A percentile compares a stretch with the other conserved stretches of the same genome.
Evolutionary conservation across 2,113 vertebrate species (phyloP).

Genomic region (Sialia sialis): DNA sequence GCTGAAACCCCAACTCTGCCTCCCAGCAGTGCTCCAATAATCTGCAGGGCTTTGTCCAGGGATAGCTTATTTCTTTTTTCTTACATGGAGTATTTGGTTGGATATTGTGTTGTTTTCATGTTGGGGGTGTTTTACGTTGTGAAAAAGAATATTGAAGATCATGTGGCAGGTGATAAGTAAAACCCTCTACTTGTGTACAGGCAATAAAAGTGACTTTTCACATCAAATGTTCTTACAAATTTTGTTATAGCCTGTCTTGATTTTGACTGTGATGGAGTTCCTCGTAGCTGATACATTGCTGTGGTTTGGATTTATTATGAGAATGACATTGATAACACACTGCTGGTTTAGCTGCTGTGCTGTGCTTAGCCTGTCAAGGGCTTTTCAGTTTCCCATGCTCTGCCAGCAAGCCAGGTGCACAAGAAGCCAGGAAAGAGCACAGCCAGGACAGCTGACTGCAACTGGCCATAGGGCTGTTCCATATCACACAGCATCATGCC

Average conservation of each 20-base stretch:
- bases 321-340: not conserved
- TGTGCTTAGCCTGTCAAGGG: not conserved
- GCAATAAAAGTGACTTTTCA: not conserved
- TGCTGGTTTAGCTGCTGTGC: not conserved
- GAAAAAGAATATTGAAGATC: not conserved
- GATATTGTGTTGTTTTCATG: not conserved
- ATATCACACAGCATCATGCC: not conserved
- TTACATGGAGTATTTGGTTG: not conserved
- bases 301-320: not conserved
- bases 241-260: not conserved
- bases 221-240: not conserved
- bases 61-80: not conserved
- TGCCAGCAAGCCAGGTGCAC: not conserved
- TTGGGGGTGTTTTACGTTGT: not conserved
- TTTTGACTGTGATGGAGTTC: not conserved
- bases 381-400: not conserved
- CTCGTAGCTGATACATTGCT: not conserved
- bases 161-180: not conserved
- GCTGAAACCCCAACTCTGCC: not conserved
- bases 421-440: not conserved
- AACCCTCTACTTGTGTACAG: not conserved
- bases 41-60: slow-evolving; percentile 1
- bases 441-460: not conserved
- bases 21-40: not conserved
- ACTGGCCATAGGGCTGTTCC: not conserved